Evolutionary conservation across 1,140 invertebrate species (phyloP).

Genomic region (Bombus sylvicola): DNA sequence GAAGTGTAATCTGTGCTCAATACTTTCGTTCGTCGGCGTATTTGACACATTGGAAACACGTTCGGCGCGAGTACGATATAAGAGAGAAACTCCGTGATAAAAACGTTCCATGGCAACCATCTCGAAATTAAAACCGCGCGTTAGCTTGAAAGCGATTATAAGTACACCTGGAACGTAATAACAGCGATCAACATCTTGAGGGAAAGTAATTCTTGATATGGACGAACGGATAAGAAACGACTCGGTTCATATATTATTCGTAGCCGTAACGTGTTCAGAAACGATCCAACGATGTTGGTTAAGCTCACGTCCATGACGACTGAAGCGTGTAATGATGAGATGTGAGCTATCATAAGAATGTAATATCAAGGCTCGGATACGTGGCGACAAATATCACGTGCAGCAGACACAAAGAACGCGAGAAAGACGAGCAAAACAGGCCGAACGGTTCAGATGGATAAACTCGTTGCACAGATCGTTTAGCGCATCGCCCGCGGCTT

Average conservation of each 20-base stretch:
- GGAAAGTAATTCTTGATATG: constrained; percentile 28
- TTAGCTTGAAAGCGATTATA: constrained; percentile 5
- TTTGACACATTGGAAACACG: background rate
- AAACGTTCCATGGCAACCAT: background rate
- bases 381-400: constrained; percentile 59
- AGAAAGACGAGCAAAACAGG: constrained; percentile 29
- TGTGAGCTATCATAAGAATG: constrained; percentile 16
- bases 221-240: constrained; percentile 3
- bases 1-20: background rate
- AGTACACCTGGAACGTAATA: background rate
- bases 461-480: constrained; percentile 67
- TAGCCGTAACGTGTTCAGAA: background rate
- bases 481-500: constrained; percentile 67
- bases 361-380: constrained; percentile 21
- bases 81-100: background rate
- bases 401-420: constrained; percentile 41
- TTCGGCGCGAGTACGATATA: background rate
- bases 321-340: constrained; percentile 63
- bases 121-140: constrained; percentile 24
- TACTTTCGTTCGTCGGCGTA: background rate
- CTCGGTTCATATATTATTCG: constrained; percentile 15
- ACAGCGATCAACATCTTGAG: background rate
- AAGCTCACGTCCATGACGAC: constrained; percentile 32
- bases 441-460: constrained; percentile 55
- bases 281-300: background rate